A percentile compares a stretch with the other conserved stretches of the same genome.
These are phyloP conservation scores for Hydra vulgaris DNA, from an alignment of 30 jellyfish, hydroid and myxozoan genomes.

Conservation along the genomic window DNA sequence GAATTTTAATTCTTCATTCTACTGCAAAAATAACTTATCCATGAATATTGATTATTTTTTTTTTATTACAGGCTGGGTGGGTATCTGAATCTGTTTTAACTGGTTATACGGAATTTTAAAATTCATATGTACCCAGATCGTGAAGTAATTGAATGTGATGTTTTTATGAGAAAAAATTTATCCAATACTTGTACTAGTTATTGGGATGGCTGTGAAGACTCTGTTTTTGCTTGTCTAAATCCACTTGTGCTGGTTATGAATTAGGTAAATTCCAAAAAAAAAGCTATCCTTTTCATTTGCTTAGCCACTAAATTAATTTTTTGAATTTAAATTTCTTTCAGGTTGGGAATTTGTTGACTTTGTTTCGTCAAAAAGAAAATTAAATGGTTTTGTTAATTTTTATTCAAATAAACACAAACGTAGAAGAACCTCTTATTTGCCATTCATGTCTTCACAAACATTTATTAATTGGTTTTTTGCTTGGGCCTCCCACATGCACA, in stretches of 20 bases:
- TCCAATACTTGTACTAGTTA: not conserved
- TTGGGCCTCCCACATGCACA: slow-evolving; percentile 17
- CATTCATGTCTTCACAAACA: slow-evolving; percentile 1
- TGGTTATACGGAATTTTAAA: not conserved
- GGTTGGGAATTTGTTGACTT: slow-evolving; percentile 17
- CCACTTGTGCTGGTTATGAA: slow-evolving; percentile 5
- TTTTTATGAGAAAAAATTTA: not conserved
- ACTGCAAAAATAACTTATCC: not conserved
- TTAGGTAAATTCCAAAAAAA: no score
- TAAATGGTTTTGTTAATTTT: slow-evolving; percentile 7
- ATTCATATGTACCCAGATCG: not conserved
- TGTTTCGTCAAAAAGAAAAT: not conserved
- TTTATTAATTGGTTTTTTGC: slow-evolving; percentile 16
- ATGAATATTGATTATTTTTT: not conserved
- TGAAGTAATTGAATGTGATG: not conserved
- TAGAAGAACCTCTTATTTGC: not conserved
- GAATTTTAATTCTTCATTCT: no score
- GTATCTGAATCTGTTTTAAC: not conserved
- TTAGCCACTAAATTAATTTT: no score
- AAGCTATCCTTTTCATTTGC: no score
- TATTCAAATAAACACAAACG: not conserved
- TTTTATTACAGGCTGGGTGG: slow-evolving; percentile 10
- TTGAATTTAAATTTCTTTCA: no score
- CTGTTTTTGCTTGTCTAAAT: not conserved
- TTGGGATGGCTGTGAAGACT: slow-evolving; percentile 2